These are phyloP conservation scores for Rhabdomys dilectus DNA, from an alignment of 2,113 vertebrate genomes.

Conservation along the genomic window DNA sequence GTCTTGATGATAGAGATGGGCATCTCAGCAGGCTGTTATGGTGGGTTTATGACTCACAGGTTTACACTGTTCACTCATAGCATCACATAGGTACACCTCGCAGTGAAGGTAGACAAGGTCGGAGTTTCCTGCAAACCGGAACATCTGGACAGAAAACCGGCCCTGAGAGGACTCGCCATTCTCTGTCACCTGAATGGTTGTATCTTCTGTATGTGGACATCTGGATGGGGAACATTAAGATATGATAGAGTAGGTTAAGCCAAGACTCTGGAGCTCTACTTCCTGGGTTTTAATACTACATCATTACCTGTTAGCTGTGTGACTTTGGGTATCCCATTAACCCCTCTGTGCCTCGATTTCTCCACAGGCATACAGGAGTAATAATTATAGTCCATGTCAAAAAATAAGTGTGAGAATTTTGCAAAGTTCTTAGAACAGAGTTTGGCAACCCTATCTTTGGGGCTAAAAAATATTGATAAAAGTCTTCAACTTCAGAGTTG, in stretches of 20 bases:
- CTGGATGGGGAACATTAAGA: background rate
- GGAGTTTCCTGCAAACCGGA: slow-evolving; percentile 79
- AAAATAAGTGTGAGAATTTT: background rate
- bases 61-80: slow-evolving; percentile 54
- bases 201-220: slow-evolving; percentile 60
- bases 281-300: background rate
- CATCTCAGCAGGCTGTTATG: background rate
- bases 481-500: background rate
- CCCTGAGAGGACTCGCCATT: slow-evolving; percentile 77
- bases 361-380: background rate
- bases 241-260: background rate
- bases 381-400: background rate
- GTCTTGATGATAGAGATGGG: background rate
- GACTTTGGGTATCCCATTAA: background rate
- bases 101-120: slow-evolving; percentile 81
- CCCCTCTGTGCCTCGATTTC: background rate
- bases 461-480: background rate
- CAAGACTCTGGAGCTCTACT: background rate
- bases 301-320: background rate
- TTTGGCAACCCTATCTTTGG: background rate
- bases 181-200: slow-evolving; percentile 75
- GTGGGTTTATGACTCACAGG: slow-evolving; percentile 66
- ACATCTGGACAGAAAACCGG: slow-evolving; percentile 80
- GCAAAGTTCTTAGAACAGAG: background rate
- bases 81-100: slow-evolving; percentile 78